These are phyloP conservation scores for Charina bottae DNA, from an alignment of 2,113 vertebrate species.

Conservation along the genomic window DNA sequence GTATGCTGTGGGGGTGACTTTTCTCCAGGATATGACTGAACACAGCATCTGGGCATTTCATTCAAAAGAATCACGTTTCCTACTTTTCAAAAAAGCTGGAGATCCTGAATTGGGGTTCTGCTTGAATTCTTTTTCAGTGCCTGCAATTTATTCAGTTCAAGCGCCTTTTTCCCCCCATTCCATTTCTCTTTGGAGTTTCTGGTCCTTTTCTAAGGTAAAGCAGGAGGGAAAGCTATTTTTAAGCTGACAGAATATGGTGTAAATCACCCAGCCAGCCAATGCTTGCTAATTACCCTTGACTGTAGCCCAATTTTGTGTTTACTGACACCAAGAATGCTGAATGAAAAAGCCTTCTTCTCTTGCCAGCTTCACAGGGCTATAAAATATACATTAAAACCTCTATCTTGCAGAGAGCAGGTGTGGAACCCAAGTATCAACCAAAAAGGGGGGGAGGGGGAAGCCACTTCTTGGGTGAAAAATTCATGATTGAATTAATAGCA, in stretches of 20 bases:
- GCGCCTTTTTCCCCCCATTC: background rate
- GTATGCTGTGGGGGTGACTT: background rate
- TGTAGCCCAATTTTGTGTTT: constrained; percentile 48
- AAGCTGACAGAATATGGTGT: constrained; percentile 40
- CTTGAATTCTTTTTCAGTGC: background rate
- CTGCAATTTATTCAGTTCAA: background rate
- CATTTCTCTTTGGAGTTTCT: background rate
- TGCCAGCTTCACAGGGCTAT: constrained; percentile 27
- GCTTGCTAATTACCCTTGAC: constrained; percentile 64
- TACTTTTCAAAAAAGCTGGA: background rate
- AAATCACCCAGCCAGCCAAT: constrained; percentile 56
- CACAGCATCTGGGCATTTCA: background rate
- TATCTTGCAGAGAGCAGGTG: constrained; percentile 38
- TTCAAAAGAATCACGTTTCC: background rate
- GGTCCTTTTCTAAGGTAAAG: constrained; percentile 31
- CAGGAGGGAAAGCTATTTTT: constrained; percentile 5
- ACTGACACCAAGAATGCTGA: constrained; percentile 58
- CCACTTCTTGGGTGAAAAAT: constrained; percentile 52
- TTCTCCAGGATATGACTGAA: background rate
- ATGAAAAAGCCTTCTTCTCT: constrained; percentile 50
- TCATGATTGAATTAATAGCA: constrained; percentile 37
- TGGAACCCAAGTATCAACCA: constrained; percentile 12
- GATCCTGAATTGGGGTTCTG: background rate
- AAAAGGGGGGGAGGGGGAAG: background rate
- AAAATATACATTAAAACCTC: constrained; percentile 59